These are phyloP conservation scores for Lamellibrachia satsuma DNA, from an alignment of 2,888 invertebrate genomes.

Conservation along the genomic window DNA sequence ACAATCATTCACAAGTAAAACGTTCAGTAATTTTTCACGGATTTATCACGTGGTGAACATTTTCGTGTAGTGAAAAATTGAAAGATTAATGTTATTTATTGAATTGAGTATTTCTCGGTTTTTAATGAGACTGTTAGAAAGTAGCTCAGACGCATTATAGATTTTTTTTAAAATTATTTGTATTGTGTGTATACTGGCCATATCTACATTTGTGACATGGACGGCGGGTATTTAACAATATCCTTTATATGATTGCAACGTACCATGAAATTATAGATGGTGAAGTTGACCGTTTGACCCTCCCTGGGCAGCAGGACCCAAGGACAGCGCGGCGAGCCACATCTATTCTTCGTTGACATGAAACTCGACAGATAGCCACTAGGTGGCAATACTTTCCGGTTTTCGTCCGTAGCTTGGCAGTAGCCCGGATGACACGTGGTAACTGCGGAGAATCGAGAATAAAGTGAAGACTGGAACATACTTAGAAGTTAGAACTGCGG, in stretches of 20 bases:
- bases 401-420: neutral
- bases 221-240: neutral
- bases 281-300: conserved; percentile 28
- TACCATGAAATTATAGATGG: conserved; percentile 23
- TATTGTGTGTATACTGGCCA: no score
- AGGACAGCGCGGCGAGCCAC: conserved; percentile 26
- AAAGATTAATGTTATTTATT: no score
- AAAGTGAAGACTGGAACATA: neutral
- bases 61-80: no score
- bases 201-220: neutral
- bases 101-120: no score
- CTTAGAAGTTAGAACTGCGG: no score
- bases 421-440: neutral
- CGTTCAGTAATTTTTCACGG: no score
- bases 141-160: no score
- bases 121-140: no score
- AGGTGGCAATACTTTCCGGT: neutral
- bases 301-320: conserved; percentile 21
- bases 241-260: neutral
- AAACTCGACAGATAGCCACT: conserved; percentile 24
- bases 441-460: neutral
- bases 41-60: no score
- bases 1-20: no score
- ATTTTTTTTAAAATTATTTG: no score
- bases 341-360: conserved; percentile 22